These are phyloP conservation scores for Cyrtodaria siliqua DNA, from an alignment of 2,888 invertebrate species.

Conservation along the genomic window DNA sequence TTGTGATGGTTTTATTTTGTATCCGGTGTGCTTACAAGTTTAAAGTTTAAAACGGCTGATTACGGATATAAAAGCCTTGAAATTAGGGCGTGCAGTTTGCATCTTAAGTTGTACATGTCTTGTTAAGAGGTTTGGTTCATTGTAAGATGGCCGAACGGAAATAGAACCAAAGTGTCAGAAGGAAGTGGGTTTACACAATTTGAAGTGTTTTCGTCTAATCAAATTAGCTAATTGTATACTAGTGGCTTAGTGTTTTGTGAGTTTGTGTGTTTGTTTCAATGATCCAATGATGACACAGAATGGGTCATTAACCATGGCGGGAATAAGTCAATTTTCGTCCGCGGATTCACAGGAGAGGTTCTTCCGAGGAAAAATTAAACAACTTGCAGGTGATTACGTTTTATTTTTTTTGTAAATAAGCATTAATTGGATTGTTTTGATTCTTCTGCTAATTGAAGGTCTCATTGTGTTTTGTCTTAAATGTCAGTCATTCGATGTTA, in stretches of 20 bases:
- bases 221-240: no score
- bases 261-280: not conserved
- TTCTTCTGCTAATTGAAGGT: no score
- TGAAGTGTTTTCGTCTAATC: slow-evolving; percentile 6
- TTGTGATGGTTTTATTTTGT: slow-evolving; percentile 14
- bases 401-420: no score
- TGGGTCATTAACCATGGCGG: slow-evolving; percentile 22
- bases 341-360: slow-evolving; percentile 68
- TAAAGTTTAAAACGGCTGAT: slow-evolving; percentile 18
- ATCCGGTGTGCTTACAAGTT: slow-evolving; percentile 28
- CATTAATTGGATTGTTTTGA: no score
- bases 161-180: not conserved
- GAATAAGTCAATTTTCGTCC: slow-evolving; percentile 24
- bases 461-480: no score
- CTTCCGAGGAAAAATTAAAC: slow-evolving; percentile 75
- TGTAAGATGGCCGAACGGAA: slow-evolving; percentile 22
- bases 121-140: not conserved
- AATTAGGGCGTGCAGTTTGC: slow-evolving; percentile 15
- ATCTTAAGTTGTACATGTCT: no score
- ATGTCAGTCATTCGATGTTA: no score
- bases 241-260: no score
- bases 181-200: slow-evolving; percentile 35
- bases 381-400: slow-evolving; percentile 72
- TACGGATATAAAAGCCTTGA: slow-evolving; percentile 18
- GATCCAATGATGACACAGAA: slow-evolving; percentile 40